phyloP scores from a whole-genome alignment of 1,140 invertebrate species.

The Apis cerana region DNA sequence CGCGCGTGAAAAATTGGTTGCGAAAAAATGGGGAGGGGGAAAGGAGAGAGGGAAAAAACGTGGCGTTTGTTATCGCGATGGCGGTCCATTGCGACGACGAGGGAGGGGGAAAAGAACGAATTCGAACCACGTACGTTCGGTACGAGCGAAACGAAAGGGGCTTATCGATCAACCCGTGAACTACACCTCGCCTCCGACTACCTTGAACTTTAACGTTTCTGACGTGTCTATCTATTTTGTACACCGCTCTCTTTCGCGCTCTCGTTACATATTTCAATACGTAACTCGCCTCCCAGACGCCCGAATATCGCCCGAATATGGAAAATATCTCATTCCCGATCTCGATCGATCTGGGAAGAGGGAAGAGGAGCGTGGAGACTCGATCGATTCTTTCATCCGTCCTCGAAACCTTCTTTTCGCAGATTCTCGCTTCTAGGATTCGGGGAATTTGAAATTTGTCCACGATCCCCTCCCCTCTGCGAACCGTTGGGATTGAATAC shows the following conservation, averaged over 20 bases:
- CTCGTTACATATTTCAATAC: conserved; percentile 67
- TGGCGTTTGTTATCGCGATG: no score
- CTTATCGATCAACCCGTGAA: conserved; percentile 61
- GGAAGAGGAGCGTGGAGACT: no score
- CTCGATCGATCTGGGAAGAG: no score
- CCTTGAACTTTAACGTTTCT: conserved; percentile 71
- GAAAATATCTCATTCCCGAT: background rate
- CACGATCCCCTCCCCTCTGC: no score
- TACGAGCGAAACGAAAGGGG: conserved; percentile 42
- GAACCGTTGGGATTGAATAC: conserved; percentile 75
- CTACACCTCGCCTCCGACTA: conserved; percentile 53
- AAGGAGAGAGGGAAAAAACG: no score
- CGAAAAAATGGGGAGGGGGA: no score
- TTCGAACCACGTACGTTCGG: conserved; percentile 18
- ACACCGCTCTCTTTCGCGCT: conserved; percentile 47
- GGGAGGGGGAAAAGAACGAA: conserved; percentile 43
- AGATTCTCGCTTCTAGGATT: no score
- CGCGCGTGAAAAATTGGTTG: no score
- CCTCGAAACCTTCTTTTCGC: no score
- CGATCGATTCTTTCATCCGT: no score
- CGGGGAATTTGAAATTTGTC: no score
- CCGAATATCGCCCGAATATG: background rate
- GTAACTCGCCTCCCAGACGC: conserved; percentile 1
- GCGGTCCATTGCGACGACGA: conserved; percentile 28
- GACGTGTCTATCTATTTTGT: conserved; percentile 62